A percentile compares a stretch with the other conserved stretches of the same genome.
These are phyloP conservation scores for Peromyscus nudipes DNA, from an alignment of 2,797 vertebrate genomes.

Conservation along the genomic window DNA sequence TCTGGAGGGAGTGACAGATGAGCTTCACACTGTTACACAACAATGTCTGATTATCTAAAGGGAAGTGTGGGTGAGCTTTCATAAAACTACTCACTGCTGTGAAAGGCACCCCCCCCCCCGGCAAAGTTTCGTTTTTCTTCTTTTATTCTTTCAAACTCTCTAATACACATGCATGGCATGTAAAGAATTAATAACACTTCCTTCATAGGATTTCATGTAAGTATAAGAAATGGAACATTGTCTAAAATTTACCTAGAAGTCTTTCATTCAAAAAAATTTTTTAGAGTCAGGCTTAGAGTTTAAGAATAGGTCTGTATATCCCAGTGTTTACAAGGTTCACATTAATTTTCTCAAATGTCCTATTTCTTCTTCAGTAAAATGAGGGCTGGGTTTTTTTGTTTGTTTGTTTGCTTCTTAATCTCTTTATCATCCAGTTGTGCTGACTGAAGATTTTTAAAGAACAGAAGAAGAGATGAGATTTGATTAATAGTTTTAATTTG, in stretches of 20 bases:
- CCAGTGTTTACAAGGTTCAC: background rate
- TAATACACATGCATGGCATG: background rate
- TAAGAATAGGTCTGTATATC: background rate
- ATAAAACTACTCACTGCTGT: background rate
- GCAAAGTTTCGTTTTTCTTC: background rate
- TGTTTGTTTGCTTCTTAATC: background rate
- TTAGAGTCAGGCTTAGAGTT: background rate
- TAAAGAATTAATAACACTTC: background rate
- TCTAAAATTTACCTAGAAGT: background rate
- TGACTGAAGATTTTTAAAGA: background rate
- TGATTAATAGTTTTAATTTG: conserved; percentile 21
- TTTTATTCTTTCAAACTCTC: background rate
- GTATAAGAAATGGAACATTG: background rate
- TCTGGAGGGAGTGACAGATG: background rate
- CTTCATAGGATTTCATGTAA: background rate
- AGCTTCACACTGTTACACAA: background rate
- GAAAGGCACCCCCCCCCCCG: background rate
- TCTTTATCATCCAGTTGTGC: background rate
- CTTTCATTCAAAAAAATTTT: background rate
- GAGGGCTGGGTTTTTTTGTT: background rate
- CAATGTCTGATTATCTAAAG: background rate
- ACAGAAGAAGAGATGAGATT: background rate
- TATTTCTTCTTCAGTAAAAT: background rate
- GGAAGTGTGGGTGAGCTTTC: background rate
- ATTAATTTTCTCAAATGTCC: background rate